Percentiles rank a stretch among this genome's conserved stretches.
Evolutionary conservation across 2,888 invertebrate genomes (phyloP).

Genomic region (Tromatobia lineatoria): DNA sequence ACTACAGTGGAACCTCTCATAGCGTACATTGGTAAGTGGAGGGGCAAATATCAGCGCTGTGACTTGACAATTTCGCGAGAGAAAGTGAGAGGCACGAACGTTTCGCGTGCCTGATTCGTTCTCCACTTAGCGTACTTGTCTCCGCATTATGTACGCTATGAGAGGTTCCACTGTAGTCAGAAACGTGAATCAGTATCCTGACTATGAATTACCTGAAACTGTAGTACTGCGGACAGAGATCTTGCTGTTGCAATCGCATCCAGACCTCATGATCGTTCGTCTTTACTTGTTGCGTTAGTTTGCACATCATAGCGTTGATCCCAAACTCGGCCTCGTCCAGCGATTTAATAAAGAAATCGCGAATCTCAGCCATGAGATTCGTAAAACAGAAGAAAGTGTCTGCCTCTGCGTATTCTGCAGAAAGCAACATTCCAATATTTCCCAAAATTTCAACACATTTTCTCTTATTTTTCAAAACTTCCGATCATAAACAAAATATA

Average conservation of each 20-base stretch:
- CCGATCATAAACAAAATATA: background rate
- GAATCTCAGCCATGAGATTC: constrained; percentile 98
- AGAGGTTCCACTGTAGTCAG: too few relatives aligned
- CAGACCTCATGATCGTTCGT: constrained; percentile 92
- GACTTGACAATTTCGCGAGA: too few relatives aligned
- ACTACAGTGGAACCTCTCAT: too few relatives aligned
- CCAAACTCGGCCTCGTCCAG: constrained; percentile 97
- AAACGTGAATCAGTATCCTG: background rate
- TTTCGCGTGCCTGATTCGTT: too few relatives aligned
- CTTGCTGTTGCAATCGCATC: constrained; percentile 92
- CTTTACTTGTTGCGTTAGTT: constrained; percentile 92
- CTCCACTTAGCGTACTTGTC: too few relatives aligned
- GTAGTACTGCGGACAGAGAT: constrained; percentile 97
- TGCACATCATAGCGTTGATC: constrained; percentile 95
- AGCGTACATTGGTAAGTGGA: too few relatives aligned
- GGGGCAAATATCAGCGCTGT: too few relatives aligned
- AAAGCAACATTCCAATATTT: constrained; percentile 23
- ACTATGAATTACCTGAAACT: constrained; percentile 91
- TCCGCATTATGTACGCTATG: too few relatives aligned
- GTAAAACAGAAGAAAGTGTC: constrained; percentile 99
- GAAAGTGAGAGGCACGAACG: too few relatives aligned
- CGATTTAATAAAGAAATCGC: constrained; percentile 98
- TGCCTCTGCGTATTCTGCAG: constrained; percentile 95
- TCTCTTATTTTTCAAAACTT: too few relatives aligned
- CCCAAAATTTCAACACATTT: constrained; percentile 29